Conservation (phyloP, 2,113 vertebrate species). For the Oryzias curvinotus region DNA sequence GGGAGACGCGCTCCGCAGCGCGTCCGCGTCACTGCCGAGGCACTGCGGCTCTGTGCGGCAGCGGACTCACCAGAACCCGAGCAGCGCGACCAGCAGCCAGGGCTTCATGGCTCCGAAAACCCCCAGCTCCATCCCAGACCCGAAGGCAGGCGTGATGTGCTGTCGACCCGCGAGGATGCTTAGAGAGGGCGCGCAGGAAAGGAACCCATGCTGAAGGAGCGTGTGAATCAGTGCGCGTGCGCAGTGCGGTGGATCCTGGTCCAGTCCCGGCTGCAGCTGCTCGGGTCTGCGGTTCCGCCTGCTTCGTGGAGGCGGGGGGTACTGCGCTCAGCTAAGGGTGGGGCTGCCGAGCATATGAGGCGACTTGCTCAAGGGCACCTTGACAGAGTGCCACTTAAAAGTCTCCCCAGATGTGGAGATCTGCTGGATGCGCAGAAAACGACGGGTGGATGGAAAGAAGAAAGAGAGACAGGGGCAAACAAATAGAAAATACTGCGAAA, state of each 20-base stretch:
- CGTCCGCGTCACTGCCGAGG: not conserved
- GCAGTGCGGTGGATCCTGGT: too few relatives aligned
- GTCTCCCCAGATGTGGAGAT: too few relatives aligned
- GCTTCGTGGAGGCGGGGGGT: not conserved
- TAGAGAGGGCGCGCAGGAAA: not conserved
- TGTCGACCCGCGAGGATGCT: too few relatives aligned
- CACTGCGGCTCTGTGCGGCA: not conserved
- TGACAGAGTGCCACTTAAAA: not conserved
- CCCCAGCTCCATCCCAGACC: constrained; percentile 22
- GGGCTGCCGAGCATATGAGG: not conserved
- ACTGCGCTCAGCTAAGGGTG: not conserved
- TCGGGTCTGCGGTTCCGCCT: not conserved
- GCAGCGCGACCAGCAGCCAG: constrained; percentile 63
- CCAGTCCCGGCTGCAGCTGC: too few relatives aligned
- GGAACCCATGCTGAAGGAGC: not conserved
- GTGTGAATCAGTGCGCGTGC: too few relatives aligned
- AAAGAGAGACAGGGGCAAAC: too few relatives aligned
- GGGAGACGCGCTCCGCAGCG: not conserved
- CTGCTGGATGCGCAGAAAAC: too few relatives aligned
- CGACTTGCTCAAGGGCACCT: constrained; percentile 7
- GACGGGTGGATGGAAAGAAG: too few relatives aligned
- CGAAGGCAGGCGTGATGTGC: not conserved
- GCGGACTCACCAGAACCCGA: constrained; percentile 73
- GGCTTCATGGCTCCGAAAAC: constrained; percentile 54
- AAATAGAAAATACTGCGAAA: too few relatives aligned